Evolutionary conservation across 2,797 vertebrate species (phyloP), one percentile per base, ranked within the genome.

Genomic region (Sebastiscus tertius): DNA sequence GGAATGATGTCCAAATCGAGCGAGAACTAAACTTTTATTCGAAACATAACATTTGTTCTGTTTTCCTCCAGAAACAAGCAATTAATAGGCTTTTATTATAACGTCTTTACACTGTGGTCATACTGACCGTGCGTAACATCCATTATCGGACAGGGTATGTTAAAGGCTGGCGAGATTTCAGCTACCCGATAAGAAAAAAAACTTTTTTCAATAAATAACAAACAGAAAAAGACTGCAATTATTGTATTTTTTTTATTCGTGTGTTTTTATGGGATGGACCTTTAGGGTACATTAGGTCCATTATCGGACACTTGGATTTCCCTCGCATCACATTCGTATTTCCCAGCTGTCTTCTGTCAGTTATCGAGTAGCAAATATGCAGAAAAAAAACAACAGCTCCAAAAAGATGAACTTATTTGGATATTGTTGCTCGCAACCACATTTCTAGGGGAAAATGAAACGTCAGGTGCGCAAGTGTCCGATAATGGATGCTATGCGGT

Each of bases 381-480:
- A 46, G 42, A 16, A 18, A 46, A 18, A 46, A 46, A 46, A 46
- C 42, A 46, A 18, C 42, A 46, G 59, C 14, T 24, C 63, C 12
- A 75, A 65, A 18, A 72, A 77, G 5, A 34, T 34, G 55, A 13
- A 61, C 3, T 61, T 11, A 8, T 70, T 14, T 77, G 20, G 52
- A 67, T 22, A 27, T 8, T 18, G 9, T 18, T 18, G 36, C 11
- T 39, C 54, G 13, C 72, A 34, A 14, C 6, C 31, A 36, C 5
- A 36, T 61, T 81, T 70, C 67, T 71, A 3, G 2, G 16, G 42
- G 12, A 24, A 72, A 76, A 74, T 13, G 1, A 42, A 18, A 79
- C 1, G 61, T 79, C 84, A 89, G 84, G 84, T 89, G 90, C 82
- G 78, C 49, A 75, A 31, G 26, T 31, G 56, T 75, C 77, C 33